Base-by-base conservation (phyloP, 2,888 invertebrate species). In the Perizoma affinitatum region DNA sequence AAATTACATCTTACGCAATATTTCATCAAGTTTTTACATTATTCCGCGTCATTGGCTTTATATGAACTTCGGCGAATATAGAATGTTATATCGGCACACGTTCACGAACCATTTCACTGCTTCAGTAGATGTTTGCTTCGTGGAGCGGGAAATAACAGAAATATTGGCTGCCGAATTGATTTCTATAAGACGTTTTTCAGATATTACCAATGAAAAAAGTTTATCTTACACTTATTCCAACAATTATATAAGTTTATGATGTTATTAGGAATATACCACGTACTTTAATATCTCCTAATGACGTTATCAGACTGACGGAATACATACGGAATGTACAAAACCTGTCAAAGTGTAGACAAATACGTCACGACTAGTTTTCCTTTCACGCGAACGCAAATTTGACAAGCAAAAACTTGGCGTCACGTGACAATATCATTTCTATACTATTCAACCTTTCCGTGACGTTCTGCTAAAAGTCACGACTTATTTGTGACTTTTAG, bases 61-160 rank as follows among this genome's bases (percentile, higher is more conserved):
- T 67, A 64, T 63, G 63, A 61, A 61, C 60, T 54, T 54, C 61
- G 57, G 38, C 22, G 48, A n/a, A 50, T 45, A 48, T 48, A 58
- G 45, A 51, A 62, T 36, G 47, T 47, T 62, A 54, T 56, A 58
- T 55, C 58, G 55, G 47, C 44, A 43, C 47, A 60, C 61, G 61
- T 73, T 70, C 62, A 69, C 73, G 73, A 66, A 67, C 72, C 69
- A 76, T 78, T 78, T 77, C 63, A 71, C 67, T 64, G 68, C 71
- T 65, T 74, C 71, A 61, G 55, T 59, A 49, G 60, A 40, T 61
- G 54, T 53, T 55, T 65, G 72, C 45, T 64, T 63, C 67, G 65
- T 64, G 64, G 65, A 64, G 74, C 76, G 72, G 58, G 66, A 73
- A 73, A 76, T 73, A 65, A 65, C 62, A 63, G 44, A 63, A 62